Evolutionary conservation across 2,113 vertebrate genomes (phyloP).

Genomic region (Symphodus melops): DNA sequence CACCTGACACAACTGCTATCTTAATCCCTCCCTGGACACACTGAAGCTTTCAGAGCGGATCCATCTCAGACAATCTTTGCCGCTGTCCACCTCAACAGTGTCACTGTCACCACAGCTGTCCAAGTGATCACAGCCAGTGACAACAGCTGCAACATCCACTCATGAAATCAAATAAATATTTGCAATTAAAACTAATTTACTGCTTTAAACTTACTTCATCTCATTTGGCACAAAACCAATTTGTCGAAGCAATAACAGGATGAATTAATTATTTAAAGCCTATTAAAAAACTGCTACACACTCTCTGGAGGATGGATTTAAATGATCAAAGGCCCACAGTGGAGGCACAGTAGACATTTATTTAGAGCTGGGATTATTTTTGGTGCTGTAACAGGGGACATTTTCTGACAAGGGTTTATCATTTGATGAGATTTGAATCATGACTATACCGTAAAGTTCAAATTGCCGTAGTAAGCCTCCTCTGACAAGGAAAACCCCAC

Average conservation of each 20-base stretch:
- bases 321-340: constrained; percentile 36
- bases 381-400: constrained; percentile 5
- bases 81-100: not conserved
- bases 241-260: constrained; percentile 21
- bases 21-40: constrained; percentile 1
- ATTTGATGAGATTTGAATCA: constrained; percentile 35
- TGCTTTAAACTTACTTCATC: not conserved
- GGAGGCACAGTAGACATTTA: constrained; percentile 10
- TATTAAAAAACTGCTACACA: constrained; percentile 36
- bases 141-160: not conserved
- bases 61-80: not conserved
- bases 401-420: constrained; percentile 4
- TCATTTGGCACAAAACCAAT: constrained; percentile 20
- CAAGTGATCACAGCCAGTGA: not conserved
- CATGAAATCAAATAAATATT: constrained; percentile 8
- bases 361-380: constrained; percentile 22
- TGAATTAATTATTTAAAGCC: constrained; percentile 35
- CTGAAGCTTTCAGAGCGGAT: not conserved
- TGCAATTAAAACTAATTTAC: constrained; percentile 15
- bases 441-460: constrained; percentile 5
- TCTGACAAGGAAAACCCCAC: not conserved
- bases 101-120: not conserved
- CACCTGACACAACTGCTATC: not conserved
- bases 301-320: constrained; percentile 33
- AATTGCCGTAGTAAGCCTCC: constrained; percentile 1